Base-by-base conservation (phyloP, 2,113 vertebrate genomes). In the Stigmatopora nigra region DNA sequence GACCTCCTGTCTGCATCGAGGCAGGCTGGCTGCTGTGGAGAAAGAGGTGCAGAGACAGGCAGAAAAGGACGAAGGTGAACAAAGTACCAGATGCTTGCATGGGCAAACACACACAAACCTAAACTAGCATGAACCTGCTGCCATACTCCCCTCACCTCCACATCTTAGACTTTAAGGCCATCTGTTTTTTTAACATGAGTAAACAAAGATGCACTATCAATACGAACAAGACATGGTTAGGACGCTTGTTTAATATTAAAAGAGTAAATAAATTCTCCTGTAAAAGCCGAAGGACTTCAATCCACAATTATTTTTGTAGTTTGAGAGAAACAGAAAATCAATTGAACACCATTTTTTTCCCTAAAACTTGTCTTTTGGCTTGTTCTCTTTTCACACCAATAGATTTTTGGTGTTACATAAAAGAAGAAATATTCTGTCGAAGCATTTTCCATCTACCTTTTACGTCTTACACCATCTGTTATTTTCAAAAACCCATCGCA, bases 121-220 rank as follows among this genome's bases (percentile, higher is more conserved):
- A 77, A 83, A 80, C 84, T 78, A 80, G 81, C 72, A 75, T 78
- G 77, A 82, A 84, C 85, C 73, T 64, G 65, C 78, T 78, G 79
- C 83, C 78, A 61, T 58, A 70, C 61, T 47, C 72, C 63, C 67
- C 63, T 53, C 70, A 73, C 71, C 78, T 71, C 68, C 70, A 78
- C 80, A 79, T 85, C 82, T 84, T 84, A 82, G 83, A 84, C 85
- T 84, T 81, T 82, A 72, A 71, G 80, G 82, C 87, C 87, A 88
- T 87, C 87, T 88, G 87, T 22, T 74, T 82, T 82, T 83, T 86
- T 68, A 67, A 79, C 69, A 80, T 71, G 68, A 82, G 84, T 82
- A 86, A 86, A 88, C 86, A 88, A 86, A 82, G 74, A 83, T 76
- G 78, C 71, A 48, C 80, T 82, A 83, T 84, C 82, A 82, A 85